Base-by-base conservation (phyloP, 2,797 vertebrate genomes). In the Pseudochirops cupreus region DNA sequence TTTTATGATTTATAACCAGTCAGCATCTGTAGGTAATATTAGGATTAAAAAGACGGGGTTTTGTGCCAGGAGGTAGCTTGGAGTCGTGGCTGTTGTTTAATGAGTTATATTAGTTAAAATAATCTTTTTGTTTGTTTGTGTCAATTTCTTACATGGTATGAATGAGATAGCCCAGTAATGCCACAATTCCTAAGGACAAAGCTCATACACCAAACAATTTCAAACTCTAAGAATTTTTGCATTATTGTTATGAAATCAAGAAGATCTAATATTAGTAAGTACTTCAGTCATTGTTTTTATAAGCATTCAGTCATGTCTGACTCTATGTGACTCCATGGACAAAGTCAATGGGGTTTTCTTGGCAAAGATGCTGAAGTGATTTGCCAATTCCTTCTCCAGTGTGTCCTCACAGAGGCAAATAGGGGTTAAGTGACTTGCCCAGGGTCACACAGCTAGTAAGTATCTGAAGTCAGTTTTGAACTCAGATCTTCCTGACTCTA, bases 241-340 rank as follows among this genome's bases (percentile, higher is more conserved):
- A 39, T 93, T 55, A 26, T 92, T 96, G 95, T 97, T 97, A 91
- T 92, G 94, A 91, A 96, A 91, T 95, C 94, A 92, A 92, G 95
- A 94, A 96, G 95, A 52, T 97, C 96, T 94, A 97, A 91, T 97
- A 97, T 97, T 97, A 96, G 97, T 94, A 98, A 95, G n/a, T 21
- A 93, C 90, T 39, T 74, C 97, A 97, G n/a, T 46, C 46, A 2
- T 39, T 39, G 16, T 74, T 67, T 26, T n/a, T 67, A 26, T n/a
- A 67, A 14, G 18, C n/a, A 74, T 39, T 74, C 67, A 39, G 16
- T 21, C 67, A 39, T n/a, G 16, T 74, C 67, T 18, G 5, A 74
- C 33, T 74, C 14, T 7, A 74, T 21, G 62, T 74, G 33, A 74
- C 31, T 11, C 58, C 58, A 62, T 33, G 29, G 29, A 62, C 33